These are phyloP conservation scores for Aplysina aerophoba DNA, from an alignment of 37 sponge, comb jelly and placozoan species.

Conservation along the genomic window DNA sequence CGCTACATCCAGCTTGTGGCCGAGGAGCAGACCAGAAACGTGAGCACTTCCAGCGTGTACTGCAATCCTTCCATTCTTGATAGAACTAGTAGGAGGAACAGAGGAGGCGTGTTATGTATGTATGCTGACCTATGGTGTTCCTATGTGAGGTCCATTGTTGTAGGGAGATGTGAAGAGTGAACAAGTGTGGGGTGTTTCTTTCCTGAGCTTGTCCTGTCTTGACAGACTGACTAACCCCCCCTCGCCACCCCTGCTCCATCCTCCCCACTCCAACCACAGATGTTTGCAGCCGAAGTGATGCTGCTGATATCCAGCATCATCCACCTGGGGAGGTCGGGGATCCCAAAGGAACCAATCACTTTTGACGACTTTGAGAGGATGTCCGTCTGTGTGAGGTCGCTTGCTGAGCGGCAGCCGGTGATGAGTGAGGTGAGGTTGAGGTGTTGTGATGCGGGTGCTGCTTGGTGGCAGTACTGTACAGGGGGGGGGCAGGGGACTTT, in stretches of 20 bases:
- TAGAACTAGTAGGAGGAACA: too few species aligned
- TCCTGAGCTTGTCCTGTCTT: background rate
- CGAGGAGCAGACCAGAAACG: conserved; percentile 75
- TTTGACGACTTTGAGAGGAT: conserved; percentile 92
- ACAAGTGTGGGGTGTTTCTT: too few species aligned
- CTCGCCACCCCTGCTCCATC: too few species aligned
- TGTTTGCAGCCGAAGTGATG: conserved; percentile 92
- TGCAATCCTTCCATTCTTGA: too few species aligned
- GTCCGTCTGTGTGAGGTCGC: conserved; percentile 83
- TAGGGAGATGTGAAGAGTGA: too few species aligned
- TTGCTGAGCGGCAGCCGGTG: conserved; percentile 70
- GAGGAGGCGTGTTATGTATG: too few species aligned
- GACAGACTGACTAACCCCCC: too few species aligned
- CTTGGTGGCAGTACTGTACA: too few species aligned
- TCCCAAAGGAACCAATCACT: conserved; percentile 93
- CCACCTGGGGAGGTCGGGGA: conserved; percentile 88
- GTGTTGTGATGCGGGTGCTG: too few species aligned
- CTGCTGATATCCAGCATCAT: conserved; percentile 92
- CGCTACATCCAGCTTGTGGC: conserved; percentile 63
- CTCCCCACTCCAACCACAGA: conserved; percentile 38
- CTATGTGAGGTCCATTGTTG: too few species aligned
- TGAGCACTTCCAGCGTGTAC: conserved; percentile 29
- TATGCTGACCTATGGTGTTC: too few species aligned
- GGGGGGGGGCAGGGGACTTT: too few species aligned
- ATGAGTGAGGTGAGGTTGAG: conserved; percentile 49